Evolutionary conservation across 2,113 vertebrate species (phyloP).

Genomic region (Papio anubis): DNA sequence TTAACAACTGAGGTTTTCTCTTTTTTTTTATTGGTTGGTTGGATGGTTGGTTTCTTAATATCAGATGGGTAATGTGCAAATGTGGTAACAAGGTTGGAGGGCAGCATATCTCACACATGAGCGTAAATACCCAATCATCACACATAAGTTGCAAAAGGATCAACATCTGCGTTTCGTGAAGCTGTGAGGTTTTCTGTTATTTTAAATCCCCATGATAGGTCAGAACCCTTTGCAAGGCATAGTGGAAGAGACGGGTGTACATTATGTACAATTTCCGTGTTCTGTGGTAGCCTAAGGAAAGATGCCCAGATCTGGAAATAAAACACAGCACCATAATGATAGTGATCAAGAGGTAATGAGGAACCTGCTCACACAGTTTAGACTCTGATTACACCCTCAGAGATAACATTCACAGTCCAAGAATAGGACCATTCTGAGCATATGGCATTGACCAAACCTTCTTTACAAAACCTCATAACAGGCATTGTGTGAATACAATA

Average conservation of each 20-base stretch:
- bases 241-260: not conserved
- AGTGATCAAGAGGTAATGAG: constrained; percentile 44
- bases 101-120: not conserved
- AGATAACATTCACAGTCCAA: constrained; percentile 23
- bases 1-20: not conserved
- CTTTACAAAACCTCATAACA: not conserved
- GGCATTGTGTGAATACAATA: not conserved
- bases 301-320: not conserved
- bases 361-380: constrained; percentile 38
- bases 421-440: constrained; percentile 40
- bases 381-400: not conserved
- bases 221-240: not conserved
- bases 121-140: no score
- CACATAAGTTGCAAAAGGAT: no score
- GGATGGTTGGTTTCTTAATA: not conserved
- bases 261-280: not conserved
- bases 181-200: not conserved
- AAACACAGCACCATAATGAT: not conserved
- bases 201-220: not conserved
- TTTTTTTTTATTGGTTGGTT: no score
- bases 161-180: not conserved
- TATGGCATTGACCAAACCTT: not conserved
- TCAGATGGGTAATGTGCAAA: not conserved
- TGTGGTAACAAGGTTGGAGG: not conserved
- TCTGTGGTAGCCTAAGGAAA: not conserved